Evolutionary conservation across 2,888 invertebrate genomes (phyloP), one percentile per base, ranked within the genome.

Genomic region (Philhelius pedissequus): DNA sequence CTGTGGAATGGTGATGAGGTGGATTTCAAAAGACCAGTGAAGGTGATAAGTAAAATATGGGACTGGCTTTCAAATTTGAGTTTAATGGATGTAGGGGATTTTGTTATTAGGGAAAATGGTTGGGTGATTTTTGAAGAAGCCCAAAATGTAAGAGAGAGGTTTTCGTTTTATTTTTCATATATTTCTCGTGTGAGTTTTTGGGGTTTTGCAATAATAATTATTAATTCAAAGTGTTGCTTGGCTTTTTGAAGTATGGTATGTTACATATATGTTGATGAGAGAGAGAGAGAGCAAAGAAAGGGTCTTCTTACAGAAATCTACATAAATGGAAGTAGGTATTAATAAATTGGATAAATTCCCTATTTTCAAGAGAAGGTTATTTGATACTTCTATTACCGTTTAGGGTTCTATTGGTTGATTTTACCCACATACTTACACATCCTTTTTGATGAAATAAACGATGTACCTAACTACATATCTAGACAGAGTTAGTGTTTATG

Each of bases 11-110:
- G 11, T 15, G 9, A n/a, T 1, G 32, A 20, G 11, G 15, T 9
- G 2, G 18, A 3, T n/a, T n/a, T 38, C 2, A 56, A 30, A 35
- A 68, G 60, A 48, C 70, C 64, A 70, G 52, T 54, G 75, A 71
- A 79, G 83, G 83, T 84, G 83, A 79, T 84, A 84, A 79, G 83
- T 84, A 79, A 84, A 79, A 84, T 84, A 84, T 84, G 79, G 83
- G 83, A 79, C 83, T 75, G 83, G 79, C 83, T 84, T 84, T 84
- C 83, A 84, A 84, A 84, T 84, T 84, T 79, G 75, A 79, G 83
- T 84, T 84, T 84, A 84, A 79, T 84, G 83, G 83, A 84, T 84
- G 79, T 84, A 75, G 79, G 64, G 83, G 83, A 84, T 84, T 84
- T 84, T 84, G 79, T 79, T 84, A 84, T 84, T 84, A 84, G 54